Percentiles rank a stretch among this genome's conserved stretches.
Conservation (phyloP, 2,797 vertebrate genomes). For the Anniella stebbinsi region DNA sequence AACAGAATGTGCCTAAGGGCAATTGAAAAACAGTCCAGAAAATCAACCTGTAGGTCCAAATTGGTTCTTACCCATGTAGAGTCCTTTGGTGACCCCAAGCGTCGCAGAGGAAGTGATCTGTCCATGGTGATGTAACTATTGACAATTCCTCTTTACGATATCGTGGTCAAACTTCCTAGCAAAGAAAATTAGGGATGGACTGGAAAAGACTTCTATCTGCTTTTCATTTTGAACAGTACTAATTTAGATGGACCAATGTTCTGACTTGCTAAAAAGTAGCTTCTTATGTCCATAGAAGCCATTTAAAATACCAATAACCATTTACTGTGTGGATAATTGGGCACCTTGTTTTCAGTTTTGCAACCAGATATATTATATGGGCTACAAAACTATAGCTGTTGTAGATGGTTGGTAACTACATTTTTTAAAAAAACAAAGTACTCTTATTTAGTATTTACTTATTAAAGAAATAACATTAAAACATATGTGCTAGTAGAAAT, state of each 20-base stretch:
- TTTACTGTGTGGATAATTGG: not conserved
- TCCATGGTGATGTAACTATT: not conserved
- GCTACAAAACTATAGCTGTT: not conserved
- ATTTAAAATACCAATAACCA: not conserved
- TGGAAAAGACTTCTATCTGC: not conserved
- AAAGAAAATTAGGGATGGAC: not conserved
- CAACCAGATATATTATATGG: not conserved
- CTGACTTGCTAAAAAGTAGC: not conserved
- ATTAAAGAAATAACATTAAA: constrained; percentile 30
- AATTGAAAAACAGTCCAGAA: not conserved
- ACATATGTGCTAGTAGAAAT: constrained; percentile 17
- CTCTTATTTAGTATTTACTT: not conserved
- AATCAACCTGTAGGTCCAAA: not conserved
- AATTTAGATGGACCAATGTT: not conserved
- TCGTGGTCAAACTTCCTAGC: not conserved
- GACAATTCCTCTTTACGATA: not conserved
- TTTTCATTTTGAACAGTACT: not conserved
- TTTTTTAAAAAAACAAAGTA: not conserved
- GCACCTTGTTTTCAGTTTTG: not conserved
- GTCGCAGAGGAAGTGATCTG: not conserved
- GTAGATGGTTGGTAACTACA: not conserved
- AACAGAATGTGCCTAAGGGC: not conserved
- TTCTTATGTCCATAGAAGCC: not conserved
- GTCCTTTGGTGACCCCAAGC: not conserved
- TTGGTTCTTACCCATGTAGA: not conserved